A percentile compares a stretch with the other conserved stretches of the same genome.
These are phyloP conservation scores for Eilema caniola DNA, from an alignment of 2,888 invertebrate species.

Conservation along the genomic window DNA sequence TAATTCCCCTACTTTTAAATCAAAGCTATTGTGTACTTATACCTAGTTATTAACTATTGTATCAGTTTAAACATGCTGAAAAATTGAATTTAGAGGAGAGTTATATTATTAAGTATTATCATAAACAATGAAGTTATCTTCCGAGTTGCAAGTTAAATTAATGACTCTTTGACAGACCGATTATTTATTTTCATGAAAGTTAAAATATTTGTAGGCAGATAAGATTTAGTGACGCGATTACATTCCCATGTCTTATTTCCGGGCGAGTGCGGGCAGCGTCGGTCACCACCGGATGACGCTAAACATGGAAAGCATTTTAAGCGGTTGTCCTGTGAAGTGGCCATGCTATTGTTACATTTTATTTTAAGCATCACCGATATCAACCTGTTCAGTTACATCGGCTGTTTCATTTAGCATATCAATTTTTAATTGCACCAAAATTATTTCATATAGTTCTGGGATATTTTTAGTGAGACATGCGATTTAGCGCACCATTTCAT, in stretches of 20 bases:
- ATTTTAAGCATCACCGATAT: conserved; percentile 65
- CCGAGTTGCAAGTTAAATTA: conserved; percentile 76
- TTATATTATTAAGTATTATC: background rate
- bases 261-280: conserved; percentile 58
- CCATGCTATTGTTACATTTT: conserved; percentile 76
- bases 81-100: background rate
- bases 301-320: conserved; percentile 87
- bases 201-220: conserved; percentile 68
- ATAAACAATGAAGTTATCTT: conserved; percentile 51
- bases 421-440: background rate
- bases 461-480: background rate
- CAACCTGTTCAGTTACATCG: background rate
- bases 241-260: conserved; percentile 77
- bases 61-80: background rate
- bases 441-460: background rate
- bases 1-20: background rate
- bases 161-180: conserved; percentile 66
- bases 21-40: background rate
- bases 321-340: conserved; percentile 73
- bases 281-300: conserved; percentile 75
- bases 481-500: background rate
- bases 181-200: conserved; percentile 59
- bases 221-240: conserved; percentile 69
- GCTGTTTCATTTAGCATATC: background rate
- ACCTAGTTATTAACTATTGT: background rate